Conservation (phyloP, 2,797 vertebrate species). For the Hydrolagus colliei region DNA sequence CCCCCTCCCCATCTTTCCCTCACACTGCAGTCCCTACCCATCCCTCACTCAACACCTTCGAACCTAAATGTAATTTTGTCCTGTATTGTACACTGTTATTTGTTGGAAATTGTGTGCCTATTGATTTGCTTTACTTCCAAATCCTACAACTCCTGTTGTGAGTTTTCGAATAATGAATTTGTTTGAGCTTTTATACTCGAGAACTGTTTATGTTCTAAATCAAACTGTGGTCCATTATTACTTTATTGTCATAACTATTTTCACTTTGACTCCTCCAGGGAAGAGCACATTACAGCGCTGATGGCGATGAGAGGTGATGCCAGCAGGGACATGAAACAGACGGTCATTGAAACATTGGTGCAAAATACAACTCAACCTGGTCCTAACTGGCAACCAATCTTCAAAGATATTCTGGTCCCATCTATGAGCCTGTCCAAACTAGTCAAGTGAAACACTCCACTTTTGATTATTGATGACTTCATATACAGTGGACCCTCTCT, state of each 20-base stretch:
- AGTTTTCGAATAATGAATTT: not conserved
- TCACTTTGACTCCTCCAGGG: slow-evolving; percentile 53
- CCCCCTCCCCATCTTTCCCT: no score
- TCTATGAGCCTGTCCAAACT: slow-evolving; percentile 82
- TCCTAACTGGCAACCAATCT: slow-evolving; percentile 70
- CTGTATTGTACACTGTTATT: not conserved
- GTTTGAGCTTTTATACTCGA: no score
- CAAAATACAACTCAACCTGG: slow-evolving; percentile 65
- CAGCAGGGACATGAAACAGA: slow-evolving; percentile 90
- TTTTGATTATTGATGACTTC: slow-evolving; percentile 5
- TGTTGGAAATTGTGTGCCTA: not conserved
- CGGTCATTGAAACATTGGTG: slow-evolving; percentile 85
- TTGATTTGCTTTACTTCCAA: not conserved
- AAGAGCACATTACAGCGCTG: slow-evolving; percentile 86
- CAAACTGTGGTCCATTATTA: not conserved
- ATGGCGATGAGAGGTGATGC: slow-evolving; percentile 82
- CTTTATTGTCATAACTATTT: not conserved
- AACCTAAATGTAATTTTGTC: no score
- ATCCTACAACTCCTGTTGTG: not conserved
- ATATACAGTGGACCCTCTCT: slow-evolving; percentile 14
- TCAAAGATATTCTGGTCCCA: slow-evolving; percentile 82
- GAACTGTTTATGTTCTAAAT: not conserved
- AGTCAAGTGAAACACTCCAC: slow-evolving; percentile 64
- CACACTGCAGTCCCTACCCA: no score
- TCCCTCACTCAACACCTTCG: no score